phyloP scores from a whole-genome alignment of 2,797 vertebrate species.

The Gadopsis bispinosus region DNA sequence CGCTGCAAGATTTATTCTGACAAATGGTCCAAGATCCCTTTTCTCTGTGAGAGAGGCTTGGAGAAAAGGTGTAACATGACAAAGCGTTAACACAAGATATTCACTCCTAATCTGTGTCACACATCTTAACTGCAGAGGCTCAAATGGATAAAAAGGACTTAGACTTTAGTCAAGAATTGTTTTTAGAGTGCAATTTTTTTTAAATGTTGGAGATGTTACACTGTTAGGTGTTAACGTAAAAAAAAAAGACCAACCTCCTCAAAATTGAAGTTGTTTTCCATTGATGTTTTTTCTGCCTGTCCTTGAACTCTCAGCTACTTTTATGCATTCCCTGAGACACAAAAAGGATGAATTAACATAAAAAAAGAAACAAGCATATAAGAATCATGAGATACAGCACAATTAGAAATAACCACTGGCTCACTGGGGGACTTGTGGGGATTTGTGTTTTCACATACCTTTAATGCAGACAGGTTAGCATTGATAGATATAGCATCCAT shows the following conservation, averaged over 20 bases:
- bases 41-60: background rate
- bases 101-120: background rate
- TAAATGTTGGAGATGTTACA: background rate
- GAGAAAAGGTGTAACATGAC: background rate
- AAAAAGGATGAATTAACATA: slow-evolving; percentile 1
- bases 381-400: background rate
- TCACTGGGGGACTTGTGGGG: background rate
- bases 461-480: background rate
- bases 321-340: slow-evolving; percentile 67
- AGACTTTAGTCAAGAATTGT: no score
- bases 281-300: slow-evolving; percentile 55
- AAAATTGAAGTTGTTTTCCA: slow-evolving; percentile 78
- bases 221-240: background rate
- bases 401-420: background rate
- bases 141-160: background rate
- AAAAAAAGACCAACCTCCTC: slow-evolving; percentile 72
- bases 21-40: background rate
- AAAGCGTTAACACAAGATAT: background rate
- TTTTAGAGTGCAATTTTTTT: background rate
- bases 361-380: background rate
- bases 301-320: slow-evolving; percentile 60
- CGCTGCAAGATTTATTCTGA: background rate
- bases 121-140: background rate
- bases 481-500: background rate
- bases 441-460: background rate